phyloP scores from a whole-genome alignment of 2,888 invertebrate genomes.

The Ormyrus nitidulus region DNA sequence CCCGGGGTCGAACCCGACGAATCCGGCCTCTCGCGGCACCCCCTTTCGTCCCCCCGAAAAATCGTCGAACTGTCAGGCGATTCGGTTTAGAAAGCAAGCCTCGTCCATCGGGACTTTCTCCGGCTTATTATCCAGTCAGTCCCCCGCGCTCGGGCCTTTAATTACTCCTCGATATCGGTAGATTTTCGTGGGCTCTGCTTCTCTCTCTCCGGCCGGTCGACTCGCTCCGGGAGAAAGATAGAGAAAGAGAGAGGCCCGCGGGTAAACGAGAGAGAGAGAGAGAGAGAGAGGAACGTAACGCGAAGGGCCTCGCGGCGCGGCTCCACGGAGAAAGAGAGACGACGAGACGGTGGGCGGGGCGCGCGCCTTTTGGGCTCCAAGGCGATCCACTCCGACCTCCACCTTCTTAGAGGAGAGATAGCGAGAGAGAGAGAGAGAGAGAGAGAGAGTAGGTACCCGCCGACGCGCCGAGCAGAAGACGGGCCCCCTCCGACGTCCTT shows the following conservation, averaged over 20 bases:
- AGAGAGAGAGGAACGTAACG: constrained; percentile 65
- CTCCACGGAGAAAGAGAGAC: constrained; percentile 57
- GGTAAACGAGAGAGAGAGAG: constrained; percentile 59
- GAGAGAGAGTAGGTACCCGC: no score
- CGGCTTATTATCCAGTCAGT: no score
- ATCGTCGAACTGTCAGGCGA: no score
- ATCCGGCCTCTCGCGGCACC: no score
- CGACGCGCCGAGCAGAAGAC: no score
- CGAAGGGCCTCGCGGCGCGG: constrained; percentile 73
- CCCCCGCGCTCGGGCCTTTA: background rate
- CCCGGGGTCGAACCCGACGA: no score
- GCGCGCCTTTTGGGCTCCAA: constrained; percentile 74
- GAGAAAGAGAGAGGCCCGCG: constrained; percentile 14
- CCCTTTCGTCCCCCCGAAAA: no score
- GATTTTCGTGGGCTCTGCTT: no score
- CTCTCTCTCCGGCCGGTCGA: no score
- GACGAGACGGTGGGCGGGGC: constrained; percentile 75
- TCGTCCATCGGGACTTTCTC: no score
- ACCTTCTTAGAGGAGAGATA: constrained; percentile 70
- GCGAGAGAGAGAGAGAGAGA: constrained; percentile 45
- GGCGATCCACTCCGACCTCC: constrained; percentile 75
- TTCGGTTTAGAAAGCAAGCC: no score
- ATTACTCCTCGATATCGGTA: no score
- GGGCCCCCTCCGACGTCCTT: constrained; percentile 62
- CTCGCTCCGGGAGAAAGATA: background rate